Base-by-base conservation (phyloP, 2,888 invertebrate genomes). In the Sarcophaga subvicina region DNA sequence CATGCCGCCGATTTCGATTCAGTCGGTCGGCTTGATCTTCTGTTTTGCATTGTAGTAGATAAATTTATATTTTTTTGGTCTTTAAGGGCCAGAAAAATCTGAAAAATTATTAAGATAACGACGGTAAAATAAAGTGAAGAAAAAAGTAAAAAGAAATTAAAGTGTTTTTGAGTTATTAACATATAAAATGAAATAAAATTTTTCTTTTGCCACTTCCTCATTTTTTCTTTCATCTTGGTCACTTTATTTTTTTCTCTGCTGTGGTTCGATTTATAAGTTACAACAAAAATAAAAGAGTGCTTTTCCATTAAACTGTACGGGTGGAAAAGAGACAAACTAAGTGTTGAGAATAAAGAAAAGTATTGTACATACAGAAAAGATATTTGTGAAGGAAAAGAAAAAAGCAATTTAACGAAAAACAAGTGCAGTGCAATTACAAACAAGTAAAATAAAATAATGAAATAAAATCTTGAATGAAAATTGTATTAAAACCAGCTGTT, bases 301-400 rank as follows among this genome's bases (percentile, higher is more conserved):
- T 83, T 25, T 60, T n/a, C 64, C 25, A 49, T 80, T 45, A 22
- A 84, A 71, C n/a, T 6, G 6, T 17, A 11, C 60, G 60, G 59
- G 87, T 70, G 76, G 27, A 59, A 87, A 81, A 27, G 84, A 82
- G 87, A 87, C 66, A 25, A 22, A 67, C 20, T 11, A 76, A 64
- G 79, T 63, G 63, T 71, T 70, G 71, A 37, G 75, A 82, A 79
- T 79, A 70, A 72, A n/a, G 66, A 86, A 86, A 86, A 87, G 81
- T 87, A 81, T 87, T 87, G 87, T 87, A 87, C 87, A 87, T 87
- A 87, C 87, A 79, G 76, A 87, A 87, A 82, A 75, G 60, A 73
- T 69, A 84, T 70, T 70, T 82, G 75, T 83, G 73, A 69, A 83
- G 78, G 69, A 78, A 60, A 62, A 20, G 8, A 66, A 27, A 83